phyloP scores from a whole-genome alignment of 2,888 invertebrate species.

The Apodemia hepburni region DNA sequence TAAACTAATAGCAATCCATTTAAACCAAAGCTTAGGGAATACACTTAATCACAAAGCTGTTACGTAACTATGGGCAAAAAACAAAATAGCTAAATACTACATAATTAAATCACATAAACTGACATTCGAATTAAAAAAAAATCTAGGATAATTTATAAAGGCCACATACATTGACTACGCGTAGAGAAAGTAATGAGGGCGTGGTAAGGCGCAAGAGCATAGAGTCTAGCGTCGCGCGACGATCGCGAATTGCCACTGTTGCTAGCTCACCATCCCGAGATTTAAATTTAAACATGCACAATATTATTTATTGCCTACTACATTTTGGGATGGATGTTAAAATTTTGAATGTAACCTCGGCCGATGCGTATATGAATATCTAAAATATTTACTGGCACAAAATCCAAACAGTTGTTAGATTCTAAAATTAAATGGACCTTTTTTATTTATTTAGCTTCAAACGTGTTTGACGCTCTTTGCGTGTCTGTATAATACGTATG shows the following conservation, averaged over 20 bases:
- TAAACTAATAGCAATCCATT: background rate
- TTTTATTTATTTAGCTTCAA: background rate
- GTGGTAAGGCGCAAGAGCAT: background rate
- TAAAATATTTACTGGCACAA: conserved; percentile 23
- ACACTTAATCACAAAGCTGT: conserved; percentile 7
- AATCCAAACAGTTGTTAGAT: background rate
- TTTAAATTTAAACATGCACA: conserved; percentile 50
- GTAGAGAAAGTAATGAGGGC: background rate
- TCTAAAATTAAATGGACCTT: background rate
- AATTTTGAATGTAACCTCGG: conserved; percentile 32
- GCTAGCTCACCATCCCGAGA: conserved; percentile 34
- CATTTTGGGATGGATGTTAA: conserved; percentile 57
- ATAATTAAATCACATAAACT: background rate
- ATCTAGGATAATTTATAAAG: conserved; percentile 2
- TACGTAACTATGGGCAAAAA: conserved; percentile 2
- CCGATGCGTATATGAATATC: background rate
- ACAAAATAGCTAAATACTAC: background rate
- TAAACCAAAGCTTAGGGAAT: background rate
- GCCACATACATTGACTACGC: conserved; percentile 7
- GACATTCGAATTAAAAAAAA: background rate
- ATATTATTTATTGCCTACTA: conserved; percentile 64
- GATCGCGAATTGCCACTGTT: conserved; percentile 43
- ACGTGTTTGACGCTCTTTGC: background rate
- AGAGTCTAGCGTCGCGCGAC: conserved; percentile 26
- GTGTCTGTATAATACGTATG: too few relatives aligned